Conservation (phyloP, 2,888 invertebrate species). For the Drosophila borborema region DNA sequence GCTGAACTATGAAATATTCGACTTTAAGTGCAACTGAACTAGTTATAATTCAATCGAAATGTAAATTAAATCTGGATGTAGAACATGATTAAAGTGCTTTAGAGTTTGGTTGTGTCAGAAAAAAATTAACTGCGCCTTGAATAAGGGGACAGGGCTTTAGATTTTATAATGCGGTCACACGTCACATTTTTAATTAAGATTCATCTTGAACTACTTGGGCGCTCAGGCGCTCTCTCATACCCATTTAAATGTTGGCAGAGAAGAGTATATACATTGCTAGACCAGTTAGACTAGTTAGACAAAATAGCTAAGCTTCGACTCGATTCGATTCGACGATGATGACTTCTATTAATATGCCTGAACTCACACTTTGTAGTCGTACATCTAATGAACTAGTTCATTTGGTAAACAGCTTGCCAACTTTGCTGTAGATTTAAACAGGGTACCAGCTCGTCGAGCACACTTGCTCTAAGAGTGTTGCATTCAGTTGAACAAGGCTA, state of each 20-base stretch:
- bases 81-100: not conserved
- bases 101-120: not conserved
- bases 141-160: slow-evolving; percentile 5
- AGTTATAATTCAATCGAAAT: no score
- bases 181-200: slow-evolving; percentile 53
- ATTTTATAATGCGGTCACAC: slow-evolving; percentile 28
- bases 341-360: not conserved
- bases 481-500: slow-evolving; percentile 3
- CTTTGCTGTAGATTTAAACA: not conserved
- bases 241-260: not conserved
- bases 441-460: not conserved
- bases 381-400: not conserved
- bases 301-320: not conserved
- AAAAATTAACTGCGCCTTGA: not conserved
- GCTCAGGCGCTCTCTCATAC: slow-evolving; percentile 33
- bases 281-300: not conserved
- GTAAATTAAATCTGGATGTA: not conserved
- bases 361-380: no score
- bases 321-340: not conserved
- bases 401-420: not conserved
- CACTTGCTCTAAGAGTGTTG: not conserved
- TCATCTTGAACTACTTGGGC: slow-evolving; percentile 62
- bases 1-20: no score
- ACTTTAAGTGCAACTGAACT: no score
- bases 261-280: not conserved